These are phyloP conservation scores for Bubo blakistoni DNA, from an alignment of 2,113 vertebrate species.

Conservation along the genomic window DNA sequence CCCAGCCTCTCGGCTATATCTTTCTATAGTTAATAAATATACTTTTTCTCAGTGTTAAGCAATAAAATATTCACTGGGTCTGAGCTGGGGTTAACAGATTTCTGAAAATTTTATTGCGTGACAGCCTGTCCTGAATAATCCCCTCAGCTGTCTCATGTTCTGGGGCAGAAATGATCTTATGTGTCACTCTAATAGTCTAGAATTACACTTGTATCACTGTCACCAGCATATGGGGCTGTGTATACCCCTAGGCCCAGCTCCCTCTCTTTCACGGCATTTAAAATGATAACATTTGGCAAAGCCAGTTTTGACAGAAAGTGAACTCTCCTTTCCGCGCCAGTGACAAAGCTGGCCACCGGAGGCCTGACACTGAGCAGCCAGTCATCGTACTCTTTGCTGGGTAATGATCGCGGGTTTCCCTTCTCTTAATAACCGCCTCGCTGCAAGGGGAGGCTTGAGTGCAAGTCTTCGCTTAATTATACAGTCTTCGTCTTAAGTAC, in stretches of 20 bases:
- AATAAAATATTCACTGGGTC: slow-evolving; percentile 93
- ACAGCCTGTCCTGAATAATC: slow-evolving; percentile 88
- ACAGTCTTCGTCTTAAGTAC: slow-evolving; percentile 65
- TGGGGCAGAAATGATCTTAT: slow-evolving; percentile 83
- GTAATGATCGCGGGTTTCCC: slow-evolving; percentile 84
- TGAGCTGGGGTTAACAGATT: slow-evolving; percentile 92
- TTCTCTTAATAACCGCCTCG: slow-evolving; percentile 68
- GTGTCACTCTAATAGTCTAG: slow-evolving; percentile 94
- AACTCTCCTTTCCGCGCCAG: slow-evolving; percentile 77
- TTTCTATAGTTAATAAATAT: slow-evolving; percentile 90
- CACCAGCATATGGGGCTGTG: slow-evolving; percentile 91
- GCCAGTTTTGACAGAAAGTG: slow-evolving; percentile 87
- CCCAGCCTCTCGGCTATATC: slow-evolving; percentile 73
- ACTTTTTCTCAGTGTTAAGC: slow-evolving; percentile 75
- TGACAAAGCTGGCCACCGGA: slow-evolving; percentile 84
- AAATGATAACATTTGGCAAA: slow-evolving; percentile 92
- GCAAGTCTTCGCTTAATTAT: slow-evolving; percentile 72
- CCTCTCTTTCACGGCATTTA: slow-evolving; percentile 91
- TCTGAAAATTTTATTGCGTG: slow-evolving; percentile 91
- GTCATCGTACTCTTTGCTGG: slow-evolving; percentile 79
- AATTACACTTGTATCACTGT: slow-evolving; percentile 97
- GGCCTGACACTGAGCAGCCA: slow-evolving; percentile 83
- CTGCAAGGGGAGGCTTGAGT: slow-evolving; percentile 61
- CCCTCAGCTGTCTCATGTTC: slow-evolving; percentile 85
- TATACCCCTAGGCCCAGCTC: slow-evolving; percentile 93